These are phyloP conservation scores for Drosophila subquinaria DNA, from an alignment of 2,888 invertebrate genomes.

Conservation along the genomic window DNA sequence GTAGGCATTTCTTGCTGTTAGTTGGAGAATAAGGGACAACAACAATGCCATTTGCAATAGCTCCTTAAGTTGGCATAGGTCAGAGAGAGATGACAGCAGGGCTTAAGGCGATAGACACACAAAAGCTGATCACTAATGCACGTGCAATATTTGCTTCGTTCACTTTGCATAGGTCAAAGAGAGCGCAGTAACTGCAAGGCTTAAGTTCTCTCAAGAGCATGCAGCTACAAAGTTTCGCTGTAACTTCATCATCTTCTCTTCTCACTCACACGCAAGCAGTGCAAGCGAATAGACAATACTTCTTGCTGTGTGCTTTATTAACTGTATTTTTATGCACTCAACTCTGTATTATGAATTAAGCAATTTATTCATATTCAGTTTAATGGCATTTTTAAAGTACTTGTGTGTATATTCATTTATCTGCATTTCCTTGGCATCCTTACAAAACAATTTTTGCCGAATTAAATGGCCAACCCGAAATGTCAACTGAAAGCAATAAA, in stretches of 20 bases:
- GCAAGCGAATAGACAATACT: neutral
- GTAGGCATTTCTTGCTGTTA: neutral
- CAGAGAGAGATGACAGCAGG: no score
- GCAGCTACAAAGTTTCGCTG: neutral
- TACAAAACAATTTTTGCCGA: conserved; percentile 16
- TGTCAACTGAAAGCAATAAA: conserved; percentile 41
- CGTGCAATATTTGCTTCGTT: neutral
- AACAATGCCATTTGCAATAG: neutral
- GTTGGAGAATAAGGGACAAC: neutral
- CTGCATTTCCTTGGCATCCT: conserved; percentile 19
- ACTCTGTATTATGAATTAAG: conserved; percentile 7
- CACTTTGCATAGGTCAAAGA: conserved; percentile 4
- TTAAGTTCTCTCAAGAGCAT: neutral
- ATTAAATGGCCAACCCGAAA: conserved; percentile 16
- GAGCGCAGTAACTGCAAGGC: conserved; percentile 1
- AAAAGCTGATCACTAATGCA: conserved; percentile 3
- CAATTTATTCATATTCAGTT: conserved; percentile 23
- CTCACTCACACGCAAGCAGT: neutral
- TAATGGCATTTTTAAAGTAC: conserved; percentile 18
- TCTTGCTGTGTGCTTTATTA: neutral
- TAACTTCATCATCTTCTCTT: no score
- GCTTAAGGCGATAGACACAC: neutral
- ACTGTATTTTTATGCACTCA: conserved; percentile 2
- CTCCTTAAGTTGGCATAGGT: no score
- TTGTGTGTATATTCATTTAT: conserved; percentile 18